Base-by-base conservation (phyloP, 1,140 invertebrate species). In the Euura lappo region DNA sequence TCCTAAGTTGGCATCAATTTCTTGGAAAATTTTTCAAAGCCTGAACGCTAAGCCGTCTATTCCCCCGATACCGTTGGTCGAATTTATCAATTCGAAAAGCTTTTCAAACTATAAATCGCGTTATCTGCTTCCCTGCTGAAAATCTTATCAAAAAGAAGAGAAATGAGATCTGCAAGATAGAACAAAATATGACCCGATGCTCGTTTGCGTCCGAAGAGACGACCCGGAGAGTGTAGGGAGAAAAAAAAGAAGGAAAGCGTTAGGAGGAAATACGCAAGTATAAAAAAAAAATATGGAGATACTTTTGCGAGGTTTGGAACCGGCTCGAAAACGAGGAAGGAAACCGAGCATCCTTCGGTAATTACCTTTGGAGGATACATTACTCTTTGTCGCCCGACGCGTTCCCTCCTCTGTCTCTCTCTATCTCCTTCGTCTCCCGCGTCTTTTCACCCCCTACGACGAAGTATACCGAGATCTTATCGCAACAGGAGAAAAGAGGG, bases 341-440 rank as follows among this genome's bases (percentile, higher is more conserved):
- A 60, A 60, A 60, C 51, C 51, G 51, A 75, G 64, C 68, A 77
- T 79, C 73, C 78, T 78, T 78, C 66, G 74, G 75, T 79, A 78
- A 79, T 79, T 79, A 78, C 77, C 73, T 75, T 70, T 71, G 51
- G 75, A 77, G 73, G 74, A 71, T 70, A 66, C 77, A 79, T 79
- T 79, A 78, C 72, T 79, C 78, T 79, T 79, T 78, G 77, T 77
- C 72, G 73, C 45, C 70, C 70, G 73, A 73, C 72, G 44, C 28
- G 66, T 64, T 44, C 44, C 3, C 42, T 11, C 28, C 66, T 44
- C 66, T 68, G 4, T 68, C 66, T 4, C 66, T 68, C 6, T 68
- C 66, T 44, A 8, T 28, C 66, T 68, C 66, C 42, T 42, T 68
- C 28, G 13, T 28, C 28, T 28, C 1, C 3, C 10, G 0, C 13